A percentile compares a stretch with the other conserved stretches of the same genome.
Evolutionary conservation across 2,113 vertebrate species (phyloP).

Genomic region (Halichoeres trimaculatus): DNA sequence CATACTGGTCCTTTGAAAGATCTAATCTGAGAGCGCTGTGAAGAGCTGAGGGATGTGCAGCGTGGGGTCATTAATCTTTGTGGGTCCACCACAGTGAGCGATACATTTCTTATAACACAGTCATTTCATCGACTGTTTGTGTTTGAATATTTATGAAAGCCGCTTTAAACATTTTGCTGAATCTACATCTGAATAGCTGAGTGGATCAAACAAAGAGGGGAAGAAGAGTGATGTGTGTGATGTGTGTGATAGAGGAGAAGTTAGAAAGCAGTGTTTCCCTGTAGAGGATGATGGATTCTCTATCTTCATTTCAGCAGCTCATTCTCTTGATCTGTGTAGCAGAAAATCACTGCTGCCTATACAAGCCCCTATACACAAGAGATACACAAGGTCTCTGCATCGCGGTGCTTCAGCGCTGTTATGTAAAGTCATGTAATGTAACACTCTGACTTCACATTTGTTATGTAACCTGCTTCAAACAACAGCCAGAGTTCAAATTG

Average conservation of each 20-base stretch:
- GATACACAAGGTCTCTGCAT: background rate
- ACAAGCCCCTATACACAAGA: background rate
- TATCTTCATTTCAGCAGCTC: background rate
- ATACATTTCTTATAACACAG: too few relatives aligned
- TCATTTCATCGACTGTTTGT: background rate
- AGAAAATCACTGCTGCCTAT: background rate
- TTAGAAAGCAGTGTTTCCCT: background rate
- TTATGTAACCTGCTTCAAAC: background rate
- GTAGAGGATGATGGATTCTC: constrained; percentile 6
- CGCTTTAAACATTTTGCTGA: background rate
- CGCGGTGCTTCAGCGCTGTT: background rate
- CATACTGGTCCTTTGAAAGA: too few relatives aligned
- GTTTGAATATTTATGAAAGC: background rate
- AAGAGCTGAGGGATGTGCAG: too few relatives aligned
- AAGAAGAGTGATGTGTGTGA: background rate
- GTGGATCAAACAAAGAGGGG: background rate
- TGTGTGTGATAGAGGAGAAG: background rate
- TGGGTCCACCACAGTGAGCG: too few relatives aligned
- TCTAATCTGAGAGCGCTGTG: too few relatives aligned
- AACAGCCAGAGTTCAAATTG: background rate
- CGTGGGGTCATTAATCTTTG: too few relatives aligned
- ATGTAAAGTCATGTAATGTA: background rate
- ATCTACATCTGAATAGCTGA: background rate
- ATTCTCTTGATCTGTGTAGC: background rate
- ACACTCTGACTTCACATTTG: background rate